phyloP scores from a whole-genome alignment of 1,140 invertebrate species.

The Musca vetustissima region DNA sequence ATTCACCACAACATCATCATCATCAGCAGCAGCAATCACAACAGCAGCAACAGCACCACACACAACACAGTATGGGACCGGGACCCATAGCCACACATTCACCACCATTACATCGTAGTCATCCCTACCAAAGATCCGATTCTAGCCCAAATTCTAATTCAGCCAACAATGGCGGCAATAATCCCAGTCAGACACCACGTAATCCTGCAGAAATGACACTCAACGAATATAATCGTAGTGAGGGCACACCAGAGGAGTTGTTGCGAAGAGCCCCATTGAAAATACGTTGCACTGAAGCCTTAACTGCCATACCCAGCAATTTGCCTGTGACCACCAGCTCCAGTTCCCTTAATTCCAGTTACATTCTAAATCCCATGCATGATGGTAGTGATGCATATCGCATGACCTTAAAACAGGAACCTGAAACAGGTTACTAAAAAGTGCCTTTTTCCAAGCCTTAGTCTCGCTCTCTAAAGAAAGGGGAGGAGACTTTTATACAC shows the following conservation, averaged over 20 bases:
- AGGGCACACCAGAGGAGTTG: constrained; percentile 44
- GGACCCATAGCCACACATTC: constrained; percentile 25
- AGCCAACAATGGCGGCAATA: constrained; percentile 26
- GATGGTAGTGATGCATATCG: constrained; percentile 44
- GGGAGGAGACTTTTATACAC: too few relatives aligned
- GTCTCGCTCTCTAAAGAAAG: not conserved
- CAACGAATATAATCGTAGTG: constrained; percentile 50
- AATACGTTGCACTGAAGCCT: constrained; percentile 40
- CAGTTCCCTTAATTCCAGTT: not conserved
- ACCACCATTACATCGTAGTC: constrained; percentile 37
- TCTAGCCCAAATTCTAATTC: not conserved
- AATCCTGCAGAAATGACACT: constrained; percentile 52
- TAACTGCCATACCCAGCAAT: constrained; percentile 12
- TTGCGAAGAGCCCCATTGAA: constrained; percentile 45
- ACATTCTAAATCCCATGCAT: constrained; percentile 14
- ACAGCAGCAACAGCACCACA: not conserved
- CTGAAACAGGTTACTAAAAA: constrained; percentile 49
- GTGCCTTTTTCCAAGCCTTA: not conserved
- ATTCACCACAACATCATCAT: not conserved
- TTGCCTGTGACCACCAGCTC: not conserved
- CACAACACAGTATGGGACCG: not conserved
- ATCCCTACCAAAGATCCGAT: constrained; percentile 51
- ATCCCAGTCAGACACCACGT: constrained; percentile 29
- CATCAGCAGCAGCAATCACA: not conserved
- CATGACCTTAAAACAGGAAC: constrained; percentile 53